These are phyloP conservation scores for Teleiodes luculella DNA, from an alignment of 2,888 invertebrate genomes.

Conservation along the genomic window DNA sequence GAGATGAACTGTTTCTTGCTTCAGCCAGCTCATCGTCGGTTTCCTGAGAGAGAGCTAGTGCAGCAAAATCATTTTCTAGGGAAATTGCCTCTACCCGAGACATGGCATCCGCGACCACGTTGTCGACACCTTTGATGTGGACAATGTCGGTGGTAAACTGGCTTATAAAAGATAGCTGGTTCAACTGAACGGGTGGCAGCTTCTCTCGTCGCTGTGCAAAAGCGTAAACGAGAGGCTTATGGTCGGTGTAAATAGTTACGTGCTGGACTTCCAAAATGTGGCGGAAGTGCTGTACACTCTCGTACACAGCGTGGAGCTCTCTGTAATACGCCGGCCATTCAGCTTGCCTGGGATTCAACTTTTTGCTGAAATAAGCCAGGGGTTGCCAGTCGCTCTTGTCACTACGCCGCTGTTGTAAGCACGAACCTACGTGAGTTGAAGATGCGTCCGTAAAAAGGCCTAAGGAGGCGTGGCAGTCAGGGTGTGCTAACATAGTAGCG, in stretches of 20 bases:
- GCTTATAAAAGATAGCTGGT: slow-evolving; percentile 11
- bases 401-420: slow-evolving; percentile 18
- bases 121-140: slow-evolving; percentile 14
- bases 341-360: slow-evolving; percentile 12
- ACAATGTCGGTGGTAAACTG: slow-evolving; percentile 19
- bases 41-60: slow-evolving; percentile 13
- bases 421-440: slow-evolving; percentile 10
- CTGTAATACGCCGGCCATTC: slow-evolving; percentile 22
- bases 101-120: slow-evolving; percentile 17
- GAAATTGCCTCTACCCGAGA: slow-evolving; percentile 15
- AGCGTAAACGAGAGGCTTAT: slow-evolving; percentile 24
- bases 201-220: slow-evolving; percentile 23
- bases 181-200: slow-evolving; percentile 14
- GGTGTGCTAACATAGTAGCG: slow-evolving; percentile 7
- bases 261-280: slow-evolving; percentile 19
- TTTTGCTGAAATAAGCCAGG: slow-evolving; percentile 21
- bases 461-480: slow-evolving; percentile 2
- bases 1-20: slow-evolving; percentile 3
- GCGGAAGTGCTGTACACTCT: too few species aligned
- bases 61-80: slow-evolving; percentile 1
- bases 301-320: too few species aligned
- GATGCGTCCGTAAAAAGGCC: slow-evolving; percentile 20
- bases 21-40: slow-evolving; percentile 18
- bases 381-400: slow-evolving; percentile 16
- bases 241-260: slow-evolving; percentile 22